Base-by-base conservation (phyloP, 1,140 invertebrate genomes). In the Coenobita brevimanus region DNA sequence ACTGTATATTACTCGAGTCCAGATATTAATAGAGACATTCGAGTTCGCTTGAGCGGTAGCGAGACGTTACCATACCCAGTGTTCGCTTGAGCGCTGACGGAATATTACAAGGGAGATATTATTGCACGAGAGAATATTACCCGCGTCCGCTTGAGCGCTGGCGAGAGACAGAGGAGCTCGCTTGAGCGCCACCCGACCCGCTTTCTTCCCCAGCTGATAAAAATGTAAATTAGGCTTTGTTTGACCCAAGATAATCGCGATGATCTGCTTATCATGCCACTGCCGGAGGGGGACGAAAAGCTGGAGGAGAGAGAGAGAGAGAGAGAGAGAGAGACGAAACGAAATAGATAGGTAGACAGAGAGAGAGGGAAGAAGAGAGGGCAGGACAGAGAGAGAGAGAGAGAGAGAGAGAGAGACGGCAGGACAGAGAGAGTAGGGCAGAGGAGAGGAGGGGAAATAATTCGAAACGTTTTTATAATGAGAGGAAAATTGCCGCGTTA, bases 381-480 rank as follows among this genome's bases (percentile, higher is more conserved):
- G 38, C 2, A 27, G 17, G n/a, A 4, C 21, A 43, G 38, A 43
- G 60, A 69, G 60, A 50, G 64, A 82, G 62, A 69, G 43, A 82
- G 82, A 54, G 41, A 71, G 69, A 84, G 82, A 84, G 82, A 50
- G 69, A 50, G 71, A 62, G 30, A 41, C 15, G 36, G 13, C 38
- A 30, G 54, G 46, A 30, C 0, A 54, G 46, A 57, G 30, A 73
- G 50, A 41, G 73, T 43, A 41, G 30, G 36, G 73, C 21, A 46
- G n/a, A 17, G 43, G 46, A 46, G 41, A 46, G 43, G 73, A 27
- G 41, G 41, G 41, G 33, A n/a, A 41, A 87, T 87, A 57, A 87
- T 87, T 87, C 46, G 84, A 87, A 80, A 80, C 84, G 84, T 87
- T 87, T 87, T 87, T 87, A 87, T 79, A 87, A 87, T 87, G 75